These are phyloP conservation scores for Drosophila insularis DNA, from an alignment of 1,140 invertebrate genomes.

Conservation along the genomic window DNA sequence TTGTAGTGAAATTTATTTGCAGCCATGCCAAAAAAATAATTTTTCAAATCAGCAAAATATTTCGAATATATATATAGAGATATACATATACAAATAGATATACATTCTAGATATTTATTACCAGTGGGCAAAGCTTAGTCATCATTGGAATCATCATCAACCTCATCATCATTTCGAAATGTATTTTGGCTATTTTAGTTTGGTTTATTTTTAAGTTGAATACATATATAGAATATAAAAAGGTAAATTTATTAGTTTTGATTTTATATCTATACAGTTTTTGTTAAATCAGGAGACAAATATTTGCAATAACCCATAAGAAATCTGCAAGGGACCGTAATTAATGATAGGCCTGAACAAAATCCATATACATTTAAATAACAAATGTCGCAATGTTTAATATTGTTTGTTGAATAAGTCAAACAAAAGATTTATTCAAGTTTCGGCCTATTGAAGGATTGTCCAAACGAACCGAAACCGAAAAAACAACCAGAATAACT, in stretches of 20 bases:
- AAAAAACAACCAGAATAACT: slow-evolving; percentile 9
- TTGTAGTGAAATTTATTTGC: background rate
- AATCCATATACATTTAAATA: slow-evolving; percentile 35
- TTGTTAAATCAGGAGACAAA: background rate
- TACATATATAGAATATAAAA: slow-evolving; percentile 30
- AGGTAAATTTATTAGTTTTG: slow-evolving; percentile 45
- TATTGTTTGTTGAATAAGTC: background rate
- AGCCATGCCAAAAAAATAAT: slow-evolving; percentile 1
- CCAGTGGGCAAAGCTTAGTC: slow-evolving; percentile 1
- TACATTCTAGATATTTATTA: slow-evolving; percentile 23
- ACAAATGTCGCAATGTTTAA: slow-evolving; percentile 33
- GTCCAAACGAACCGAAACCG: background rate
- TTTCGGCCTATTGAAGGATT: slow-evolving; percentile 48
- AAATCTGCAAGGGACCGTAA: background rate
- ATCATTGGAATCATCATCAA: slow-evolving; percentile 11
- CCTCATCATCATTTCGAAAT: slow-evolving; percentile 26
- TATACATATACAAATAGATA: background rate
- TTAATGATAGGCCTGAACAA: slow-evolving; percentile 27
- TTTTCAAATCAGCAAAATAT: slow-evolving; percentile 11
- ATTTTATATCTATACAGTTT: background rate
- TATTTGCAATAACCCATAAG: background rate
- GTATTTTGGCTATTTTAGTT: slow-evolving; percentile 33
- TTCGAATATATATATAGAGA: slow-evolving; percentile 6
- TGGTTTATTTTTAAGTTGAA: slow-evolving; percentile 35
- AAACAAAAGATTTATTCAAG: slow-evolving; percentile 23